Base-by-base conservation (phyloP, 2,113 vertebrate species). In the Leiothrix lutea region DNA sequence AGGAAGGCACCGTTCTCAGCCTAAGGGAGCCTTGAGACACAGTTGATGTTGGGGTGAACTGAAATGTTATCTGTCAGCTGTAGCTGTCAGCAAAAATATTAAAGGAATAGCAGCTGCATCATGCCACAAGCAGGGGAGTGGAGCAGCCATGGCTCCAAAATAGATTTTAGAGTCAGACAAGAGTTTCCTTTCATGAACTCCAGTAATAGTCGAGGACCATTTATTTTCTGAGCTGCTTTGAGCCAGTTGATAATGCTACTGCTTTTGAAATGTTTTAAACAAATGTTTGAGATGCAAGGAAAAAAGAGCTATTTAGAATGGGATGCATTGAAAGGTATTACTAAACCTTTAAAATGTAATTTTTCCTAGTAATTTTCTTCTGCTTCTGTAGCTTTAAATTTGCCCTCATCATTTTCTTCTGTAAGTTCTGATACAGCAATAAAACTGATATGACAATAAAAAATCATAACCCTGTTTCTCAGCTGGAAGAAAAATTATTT, bases 51-150 rank as follows among this genome's bases (percentile, higher is more conserved):
- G 89, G 86, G 77, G 83, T 92, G 89, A 93, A 75, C 83, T 72
- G 93, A 97, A 96, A 84, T 91, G 89, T 82, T 96, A 97, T 97
- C 97, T 98, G 97, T 98, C 98, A 97, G 96, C 97, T 98, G 97
- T 97, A 99, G 98, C 98, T 98, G 98, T 98, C 98, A 98, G 97
- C 96, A 98, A 97, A 98, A 94, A 93, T 93, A 94, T 92, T 95
- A 75, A 97, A 95, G 94, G 95, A 94, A 79, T 53, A 97, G 89
- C 97, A 98, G 98, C 97, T 98, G 98, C 97, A 92, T 90, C 97
- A 92, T 92, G 95, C 96, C 95, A 94, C 87, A 88, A 94, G 92
- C 50, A 97, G 75, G 80, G 88, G 93, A 97, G 90, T 92, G 80
- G 79, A 97, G 94, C 85, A 96, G 92, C 80, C 40, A 47, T 33